Conservation (phyloP, 2,797 vertebrate species). For the Diceros bicornis region DNA sequence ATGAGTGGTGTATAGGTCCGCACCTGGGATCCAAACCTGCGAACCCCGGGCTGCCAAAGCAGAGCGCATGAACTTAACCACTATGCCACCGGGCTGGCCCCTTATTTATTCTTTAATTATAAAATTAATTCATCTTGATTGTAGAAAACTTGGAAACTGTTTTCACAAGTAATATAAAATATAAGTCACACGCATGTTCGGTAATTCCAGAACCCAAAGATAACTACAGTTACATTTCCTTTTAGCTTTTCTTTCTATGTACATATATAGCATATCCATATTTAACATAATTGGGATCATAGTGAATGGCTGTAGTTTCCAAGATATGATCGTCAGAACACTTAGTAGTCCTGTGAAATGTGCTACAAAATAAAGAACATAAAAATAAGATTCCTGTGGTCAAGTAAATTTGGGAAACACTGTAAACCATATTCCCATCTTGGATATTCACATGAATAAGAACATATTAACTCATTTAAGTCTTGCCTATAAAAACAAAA, state of each 20-base stretch:
- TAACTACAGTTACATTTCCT: slow-evolving; percentile 13
- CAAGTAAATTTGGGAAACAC: slow-evolving; percentile 36
- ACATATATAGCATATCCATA: slow-evolving; percentile 9
- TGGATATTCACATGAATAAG: slow-evolving; percentile 10
- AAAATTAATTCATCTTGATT: slow-evolving; percentile 46
- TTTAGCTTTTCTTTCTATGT: slow-evolving; percentile 48
- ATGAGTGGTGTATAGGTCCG: no score
- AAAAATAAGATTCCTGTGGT: slow-evolving; percentile 44
- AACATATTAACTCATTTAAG: background rate
- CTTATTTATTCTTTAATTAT: background rate
- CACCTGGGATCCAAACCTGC: no score
- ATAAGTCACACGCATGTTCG: background rate
- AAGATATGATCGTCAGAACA: slow-evolving; percentile 18
- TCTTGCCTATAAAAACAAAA: background rate
- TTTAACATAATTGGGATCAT: slow-evolving; percentile 14
- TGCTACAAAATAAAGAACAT: slow-evolving; percentile 25
- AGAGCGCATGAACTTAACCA: no score
- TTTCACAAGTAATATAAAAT: slow-evolving; percentile 53
- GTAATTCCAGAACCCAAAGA: slow-evolving; percentile 38
- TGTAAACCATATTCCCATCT: background rate
- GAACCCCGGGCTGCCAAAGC: no score
- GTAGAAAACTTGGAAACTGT: slow-evolving; percentile 43
- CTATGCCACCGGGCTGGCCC: no score
- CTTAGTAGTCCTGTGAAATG: background rate
- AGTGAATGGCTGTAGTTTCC: background rate